Evolutionary conservation across 2,113 vertebrate species (phyloP).

Genomic region (Lamprotornis superbus): DNA sequence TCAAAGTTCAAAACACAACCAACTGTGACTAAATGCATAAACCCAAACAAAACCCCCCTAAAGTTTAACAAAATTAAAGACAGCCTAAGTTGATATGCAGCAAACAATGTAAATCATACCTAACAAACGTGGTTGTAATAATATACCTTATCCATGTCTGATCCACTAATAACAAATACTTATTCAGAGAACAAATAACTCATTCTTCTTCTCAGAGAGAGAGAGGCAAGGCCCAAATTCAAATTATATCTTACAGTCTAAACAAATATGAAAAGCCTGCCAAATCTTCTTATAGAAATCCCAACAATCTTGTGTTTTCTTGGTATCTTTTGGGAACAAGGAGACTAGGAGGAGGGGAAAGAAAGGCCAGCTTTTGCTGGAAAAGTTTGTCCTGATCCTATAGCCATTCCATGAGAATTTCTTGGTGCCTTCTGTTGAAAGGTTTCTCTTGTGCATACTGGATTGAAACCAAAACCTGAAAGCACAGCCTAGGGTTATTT

Average conservation of each 20-base stretch:
- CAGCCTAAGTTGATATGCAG: slow-evolving; percentile 69
- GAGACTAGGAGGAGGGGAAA: neutral
- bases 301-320: slow-evolving; percentile 58
- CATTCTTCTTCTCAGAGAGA: slow-evolving; percentile 57
- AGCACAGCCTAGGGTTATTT: neutral
- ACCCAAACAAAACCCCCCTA: slow-evolving; percentile 72
- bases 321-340: slow-evolving; percentile 49
- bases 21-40: slow-evolving; percentile 80
- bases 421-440: neutral
- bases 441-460: neutral
- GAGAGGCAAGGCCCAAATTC: slow-evolving; percentile 62
- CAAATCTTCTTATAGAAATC: slow-evolving; percentile 66
- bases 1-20: slow-evolving; percentile 77
- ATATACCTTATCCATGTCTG: slow-evolving; percentile 74
- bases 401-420: neutral
- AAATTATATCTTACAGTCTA: slow-evolving; percentile 67
- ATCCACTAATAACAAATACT: slow-evolving; percentile 77
- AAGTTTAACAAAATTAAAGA: slow-evolving; percentile 79
- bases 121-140: slow-evolving; percentile 71
- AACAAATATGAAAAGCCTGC: slow-evolving; percentile 66
- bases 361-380: neutral
- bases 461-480: neutral
- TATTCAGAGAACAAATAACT: slow-evolving; percentile 71
- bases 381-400: neutral
- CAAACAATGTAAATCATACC: slow-evolving; percentile 70